Base-by-base conservation (phyloP, 2,797 vertebrate species). In the Sebastolobus altivelis region DNA sequence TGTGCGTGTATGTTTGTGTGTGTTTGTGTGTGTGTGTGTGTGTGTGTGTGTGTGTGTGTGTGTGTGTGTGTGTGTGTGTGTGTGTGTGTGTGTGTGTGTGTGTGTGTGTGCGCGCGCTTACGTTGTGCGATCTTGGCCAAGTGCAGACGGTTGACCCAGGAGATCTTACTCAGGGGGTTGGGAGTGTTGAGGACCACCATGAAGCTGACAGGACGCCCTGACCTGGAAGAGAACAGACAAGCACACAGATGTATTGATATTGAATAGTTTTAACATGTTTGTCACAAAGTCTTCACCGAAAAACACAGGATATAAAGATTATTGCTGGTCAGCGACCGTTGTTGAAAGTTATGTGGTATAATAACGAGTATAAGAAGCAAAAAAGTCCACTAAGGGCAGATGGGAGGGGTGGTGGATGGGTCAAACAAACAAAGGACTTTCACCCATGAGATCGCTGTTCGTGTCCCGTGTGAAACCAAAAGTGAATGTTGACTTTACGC, bases 131-230 rank as follows among this genome's bases (percentile, higher is more conserved):
- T 96, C 95, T 98, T 98, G 79, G 97, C 97, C 94, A 99, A 87
- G 85, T 99, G 97, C 84, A 99, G 89, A 33, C 97, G 95, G 92
- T 98, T 99, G 85, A 99, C 98, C 98, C 98, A 99, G 83, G 96
- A 98, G 91, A 99, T 98, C 94, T 99, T 99, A 92, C 97, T 98
- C 56, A 98, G 92, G 8, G 98, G 97, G 86, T 88, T 99, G 18
- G 97, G 97, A 0, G 98, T 99, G 95, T 98, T 98, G 95, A 99
- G 98, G 85, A 99, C 97, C 83, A 98, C 97, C 96, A 98, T 98
- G 93, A 99, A 97, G 3, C 97, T 98, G 91, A 98, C 96, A 65
- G 98, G 97, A 55, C 97, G 97, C 6, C 98, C 98, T 0, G 98
- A 98, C 92, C 98, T 99, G 80, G 10, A 37, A 1, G 77, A 63